Percentiles rank a stretch among this genome's conserved stretches.
phyloP scores from a whole-genome alignment of 2,113 vertebrate genomes.

The Lipotes vexillifer region DNA sequence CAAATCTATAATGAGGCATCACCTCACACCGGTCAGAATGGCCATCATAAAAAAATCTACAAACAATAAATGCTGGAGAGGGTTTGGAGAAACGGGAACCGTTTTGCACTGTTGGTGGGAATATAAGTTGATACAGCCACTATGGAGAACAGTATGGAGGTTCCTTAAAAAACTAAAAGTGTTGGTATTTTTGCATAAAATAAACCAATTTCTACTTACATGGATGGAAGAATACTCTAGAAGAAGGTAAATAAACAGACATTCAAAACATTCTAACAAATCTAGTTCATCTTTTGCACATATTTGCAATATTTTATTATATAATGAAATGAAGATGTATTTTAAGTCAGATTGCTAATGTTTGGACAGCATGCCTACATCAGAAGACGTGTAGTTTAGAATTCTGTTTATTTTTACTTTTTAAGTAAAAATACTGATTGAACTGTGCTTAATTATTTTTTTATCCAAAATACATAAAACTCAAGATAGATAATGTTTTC shows the following conservation, averaged over 20 bases:
- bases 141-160: no score
- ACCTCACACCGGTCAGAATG: no score
- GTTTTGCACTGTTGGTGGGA: no score
- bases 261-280: background rate
- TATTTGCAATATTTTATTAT: background rate
- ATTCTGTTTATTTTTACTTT: background rate
- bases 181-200: background rate
- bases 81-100: no score
- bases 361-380: background rate
- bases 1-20: no score
- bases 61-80: no score
- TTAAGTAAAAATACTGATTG: background rate
- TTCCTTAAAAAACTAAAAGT: background rate
- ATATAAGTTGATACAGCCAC: no score
- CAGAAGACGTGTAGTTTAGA: background rate
- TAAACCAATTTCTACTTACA: background rate
- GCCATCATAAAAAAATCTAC: no score
- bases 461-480: background rate
- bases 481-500: background rate
- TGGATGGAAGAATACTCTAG: background rate
- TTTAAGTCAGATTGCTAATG: slow-evolving; percentile 1
- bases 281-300: background rate
- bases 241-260: background rate
- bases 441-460: background rate
- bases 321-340: background rate